These are phyloP conservation scores for Marisa cornuarietis DNA, from an alignment of 1,140 invertebrate species.

Conservation along the genomic window DNA sequence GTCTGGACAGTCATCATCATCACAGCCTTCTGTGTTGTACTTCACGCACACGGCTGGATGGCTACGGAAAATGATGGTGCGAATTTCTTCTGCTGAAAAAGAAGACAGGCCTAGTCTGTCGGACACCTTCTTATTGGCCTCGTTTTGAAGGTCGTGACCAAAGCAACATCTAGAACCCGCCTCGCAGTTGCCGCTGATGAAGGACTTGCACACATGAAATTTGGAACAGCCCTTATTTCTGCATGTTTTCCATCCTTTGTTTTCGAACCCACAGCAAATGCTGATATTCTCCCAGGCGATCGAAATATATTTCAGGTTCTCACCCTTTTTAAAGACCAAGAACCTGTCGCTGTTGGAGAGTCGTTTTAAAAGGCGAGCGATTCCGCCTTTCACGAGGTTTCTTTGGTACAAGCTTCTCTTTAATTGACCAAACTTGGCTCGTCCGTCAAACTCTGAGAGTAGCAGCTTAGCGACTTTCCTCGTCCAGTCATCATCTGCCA, in stretches of 20 bases:
- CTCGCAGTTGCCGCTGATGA: not conserved
- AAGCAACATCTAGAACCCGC: not conserved
- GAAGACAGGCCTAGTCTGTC: not conserved
- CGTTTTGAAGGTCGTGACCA: not conserved
- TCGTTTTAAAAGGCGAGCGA: not conserved
- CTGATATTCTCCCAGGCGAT: not conserved
- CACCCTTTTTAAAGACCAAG: slow-evolving; percentile 2
- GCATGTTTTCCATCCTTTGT: slow-evolving; percentile 1
- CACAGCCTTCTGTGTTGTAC: not conserved
- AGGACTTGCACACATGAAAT: slow-evolving; percentile 10
- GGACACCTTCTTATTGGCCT: slow-evolving; percentile 7
- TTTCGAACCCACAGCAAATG: not conserved
- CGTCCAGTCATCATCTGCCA: slow-evolving; percentile 5
- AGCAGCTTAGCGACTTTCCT: not conserved
- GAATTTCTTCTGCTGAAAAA: not conserved
- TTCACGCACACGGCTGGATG: not conserved
- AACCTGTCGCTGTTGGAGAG: not conserved
- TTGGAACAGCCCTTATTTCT: not conserved
- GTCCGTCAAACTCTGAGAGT: slow-evolving; percentile 5
- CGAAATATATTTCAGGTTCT: not conserved
- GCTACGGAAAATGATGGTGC: slow-evolving; percentile 2
- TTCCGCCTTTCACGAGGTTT: not conserved
- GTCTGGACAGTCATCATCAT: not conserved
- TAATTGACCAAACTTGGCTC: slow-evolving; percentile 2
- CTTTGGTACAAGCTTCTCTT: not conserved